Conservation (phyloP, 2,888 invertebrate genomes). For the Andrena minutula region DNA sequence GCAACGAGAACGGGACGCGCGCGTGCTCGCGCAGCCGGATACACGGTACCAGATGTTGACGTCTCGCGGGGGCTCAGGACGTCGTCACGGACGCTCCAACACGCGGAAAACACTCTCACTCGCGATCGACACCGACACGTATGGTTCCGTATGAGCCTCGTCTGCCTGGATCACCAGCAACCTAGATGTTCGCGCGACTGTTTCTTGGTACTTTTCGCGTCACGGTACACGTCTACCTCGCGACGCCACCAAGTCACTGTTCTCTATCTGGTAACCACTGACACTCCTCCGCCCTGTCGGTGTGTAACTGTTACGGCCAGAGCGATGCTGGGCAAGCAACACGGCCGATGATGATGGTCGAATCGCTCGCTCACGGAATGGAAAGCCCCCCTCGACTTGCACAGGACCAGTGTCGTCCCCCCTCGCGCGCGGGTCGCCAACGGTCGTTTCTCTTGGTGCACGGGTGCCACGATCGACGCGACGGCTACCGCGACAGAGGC, state of each 20-base stretch:
- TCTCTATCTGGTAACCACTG: constrained; percentile 7
- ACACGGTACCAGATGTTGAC: constrained; percentile 64
- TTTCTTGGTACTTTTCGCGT: neutral
- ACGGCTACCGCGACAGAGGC: constrained; percentile 1
- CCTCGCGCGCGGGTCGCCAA: too few relatives aligned
- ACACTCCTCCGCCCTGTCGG: neutral
- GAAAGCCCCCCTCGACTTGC: neutral
- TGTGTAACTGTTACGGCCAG: neutral
- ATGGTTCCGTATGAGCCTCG: constrained; percentile 37
- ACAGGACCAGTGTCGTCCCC: neutral
- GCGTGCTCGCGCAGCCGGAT: constrained; percentile 43
- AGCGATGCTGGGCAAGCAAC: constrained; percentile 2
- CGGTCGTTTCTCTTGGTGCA: neutral
- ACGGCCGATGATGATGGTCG: neutral
- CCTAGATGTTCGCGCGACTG: neutral
- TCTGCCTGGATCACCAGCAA: constrained; percentile 15
- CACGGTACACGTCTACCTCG: neutral
- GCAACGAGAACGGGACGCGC: constrained; percentile 40
- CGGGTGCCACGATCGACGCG: constrained; percentile 5
- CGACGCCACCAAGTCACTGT: neutral
- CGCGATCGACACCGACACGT: constrained; percentile 61
- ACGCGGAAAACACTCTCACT: constrained; percentile 65
- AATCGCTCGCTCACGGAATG: neutral
- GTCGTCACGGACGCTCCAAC: constrained; percentile 35
- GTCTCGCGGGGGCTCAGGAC: constrained; percentile 33